These are phyloP conservation scores for Drosophila prostipennis DNA, from an alignment of 2,888 invertebrate genomes.

Conservation along the genomic window DNA sequence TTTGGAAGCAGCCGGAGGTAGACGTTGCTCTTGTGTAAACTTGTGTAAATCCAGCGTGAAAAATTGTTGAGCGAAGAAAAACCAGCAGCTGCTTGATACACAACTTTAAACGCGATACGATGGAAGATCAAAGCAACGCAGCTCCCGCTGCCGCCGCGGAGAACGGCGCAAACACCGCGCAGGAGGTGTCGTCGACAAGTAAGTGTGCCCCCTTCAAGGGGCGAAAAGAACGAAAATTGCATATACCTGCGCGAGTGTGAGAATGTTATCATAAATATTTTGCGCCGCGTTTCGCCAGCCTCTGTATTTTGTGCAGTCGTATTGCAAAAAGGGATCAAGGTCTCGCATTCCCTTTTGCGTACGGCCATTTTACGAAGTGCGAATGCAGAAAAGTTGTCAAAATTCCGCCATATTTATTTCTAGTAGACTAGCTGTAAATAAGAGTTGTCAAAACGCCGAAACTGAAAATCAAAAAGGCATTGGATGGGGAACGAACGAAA, in stretches of 20 bases:
- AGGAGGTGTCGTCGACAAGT: slow-evolving; percentile 84
- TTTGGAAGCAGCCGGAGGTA: slow-evolving; percentile 78
- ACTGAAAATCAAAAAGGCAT: slow-evolving; percentile 24
- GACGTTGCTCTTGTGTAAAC: slow-evolving; percentile 78
- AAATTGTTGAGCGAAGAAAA: slow-evolving; percentile 62
- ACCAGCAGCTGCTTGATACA: slow-evolving; percentile 51
- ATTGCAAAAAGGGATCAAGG: slow-evolving; percentile 63
- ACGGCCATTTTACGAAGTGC: slow-evolving; percentile 66
- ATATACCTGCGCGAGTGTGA: slow-evolving; percentile 42
- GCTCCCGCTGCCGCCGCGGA: slow-evolving; percentile 74
- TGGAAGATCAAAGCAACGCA: slow-evolving; percentile 81
- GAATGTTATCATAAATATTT: slow-evolving; percentile 41
- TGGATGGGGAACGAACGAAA: slow-evolving; percentile 3
- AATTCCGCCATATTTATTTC: slow-evolving; percentile 74
- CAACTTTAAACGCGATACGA: slow-evolving; percentile 69
- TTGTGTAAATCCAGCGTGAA: slow-evolving; percentile 72
- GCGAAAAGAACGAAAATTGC: slow-evolving; percentile 38
- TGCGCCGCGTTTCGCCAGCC: slow-evolving; percentile 23
- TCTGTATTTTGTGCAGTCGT: slow-evolving; percentile 1
- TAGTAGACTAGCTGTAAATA: slow-evolving; percentile 69
- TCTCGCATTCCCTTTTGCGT: slow-evolving; percentile 18
- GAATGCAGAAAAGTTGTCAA: slow-evolving; percentile 58
- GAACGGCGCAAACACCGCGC: slow-evolving; percentile 79
- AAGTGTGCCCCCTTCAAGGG: slow-evolving; percentile 65
- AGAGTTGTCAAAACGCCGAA: slow-evolving; percentile 60